Base-by-base conservation (phyloP, 2,888 invertebrate species). In the Amphipoea oculea region DNA sequence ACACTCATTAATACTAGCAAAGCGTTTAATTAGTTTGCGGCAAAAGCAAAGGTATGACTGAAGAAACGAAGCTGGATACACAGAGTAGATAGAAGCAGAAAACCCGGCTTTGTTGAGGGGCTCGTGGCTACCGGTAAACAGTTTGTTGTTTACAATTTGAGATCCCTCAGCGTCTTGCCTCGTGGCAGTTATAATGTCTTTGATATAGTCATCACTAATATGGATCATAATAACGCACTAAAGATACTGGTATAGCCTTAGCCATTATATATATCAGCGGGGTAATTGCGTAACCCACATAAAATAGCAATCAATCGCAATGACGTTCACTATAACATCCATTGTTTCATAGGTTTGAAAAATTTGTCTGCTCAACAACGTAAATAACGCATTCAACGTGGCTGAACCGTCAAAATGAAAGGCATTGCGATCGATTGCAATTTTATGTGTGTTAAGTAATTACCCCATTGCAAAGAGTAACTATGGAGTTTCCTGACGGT, bases 1-100 rank as follows among this genome's bases (percentile, higher is more conserved):
- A 67, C 72, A 63, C 62, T 87, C 85, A 82, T 89, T 86, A 86
- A 86, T 84, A 84, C 78, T 72, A 83, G 86, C 81, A 88, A 83
- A 88, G 83, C 86, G 84, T 88, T 90, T 75, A 69, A 85, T 87
- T 85, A 73, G 65, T 63, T 69, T 23, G 63, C 54, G 54, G 62
- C 54, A 75, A 75, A 62, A 48, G 40, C 62, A 68, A 62, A 48
- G 66, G 40, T 68, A 57, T 74, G 66, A 23, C 68, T 67, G 42
- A 73, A 76, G 76, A 48, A 74, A 76, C n/a, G 62, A 76, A 29
- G 51, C 11, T 72, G n/a, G 4, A 6, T 63, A 12, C 60, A 74
- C n/a, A 23, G 54, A 48, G 51, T n/a, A 67, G 2, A 51, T 6
- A 45, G 12, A 4, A 40, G 51, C 65, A 76, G 68, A 76, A 79